These are phyloP conservation scores for Actinia tenebrosa DNA, from an alignment of 64 coral and sea anemone species.

Conservation along the genomic window DNA sequence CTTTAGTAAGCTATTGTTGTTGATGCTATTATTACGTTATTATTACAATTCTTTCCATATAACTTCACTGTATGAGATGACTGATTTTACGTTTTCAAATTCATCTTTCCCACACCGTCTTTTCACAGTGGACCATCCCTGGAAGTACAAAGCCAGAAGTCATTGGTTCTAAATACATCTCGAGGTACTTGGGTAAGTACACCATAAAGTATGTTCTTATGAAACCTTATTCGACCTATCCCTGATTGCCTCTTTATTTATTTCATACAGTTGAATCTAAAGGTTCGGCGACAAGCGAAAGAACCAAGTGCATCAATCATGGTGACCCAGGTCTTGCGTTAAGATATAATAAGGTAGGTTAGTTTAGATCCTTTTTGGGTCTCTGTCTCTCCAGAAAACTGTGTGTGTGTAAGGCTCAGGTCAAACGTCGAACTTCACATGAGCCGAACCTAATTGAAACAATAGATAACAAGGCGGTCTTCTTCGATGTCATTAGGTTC, in stretches of 20 bases:
- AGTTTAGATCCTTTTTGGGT: not conserved
- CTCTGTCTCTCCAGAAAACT: not conserved
- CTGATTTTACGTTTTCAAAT: not conserved
- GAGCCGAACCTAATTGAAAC: no score
- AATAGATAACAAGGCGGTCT: no score
- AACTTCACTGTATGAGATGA: no score
- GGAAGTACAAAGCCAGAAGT: conserved; percentile 22
- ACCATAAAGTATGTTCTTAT: no score
- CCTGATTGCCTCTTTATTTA: not conserved
- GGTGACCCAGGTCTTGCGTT: conserved; percentile 26
- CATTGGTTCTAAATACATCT: conserved; percentile 30
- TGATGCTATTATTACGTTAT: no score
- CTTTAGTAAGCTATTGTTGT: no score
- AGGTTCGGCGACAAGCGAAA: not conserved
- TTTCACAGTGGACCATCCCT: conserved; percentile 42
- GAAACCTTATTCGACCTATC: no score
- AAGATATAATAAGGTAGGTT: conserved; percentile 17
- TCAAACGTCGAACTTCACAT: no score
- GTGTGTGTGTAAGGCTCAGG: no score
- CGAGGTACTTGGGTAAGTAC: conserved; percentile 39
- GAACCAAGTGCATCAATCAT: conserved; percentile 14
- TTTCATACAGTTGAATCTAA: not conserved
- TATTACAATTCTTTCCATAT: no score
- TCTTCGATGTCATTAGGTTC: no score
- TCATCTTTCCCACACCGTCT: not conserved